phyloP scores from a whole-genome alignment of 2,113 vertebrate species.

The Sphaerodactylus townsendi region DNA sequence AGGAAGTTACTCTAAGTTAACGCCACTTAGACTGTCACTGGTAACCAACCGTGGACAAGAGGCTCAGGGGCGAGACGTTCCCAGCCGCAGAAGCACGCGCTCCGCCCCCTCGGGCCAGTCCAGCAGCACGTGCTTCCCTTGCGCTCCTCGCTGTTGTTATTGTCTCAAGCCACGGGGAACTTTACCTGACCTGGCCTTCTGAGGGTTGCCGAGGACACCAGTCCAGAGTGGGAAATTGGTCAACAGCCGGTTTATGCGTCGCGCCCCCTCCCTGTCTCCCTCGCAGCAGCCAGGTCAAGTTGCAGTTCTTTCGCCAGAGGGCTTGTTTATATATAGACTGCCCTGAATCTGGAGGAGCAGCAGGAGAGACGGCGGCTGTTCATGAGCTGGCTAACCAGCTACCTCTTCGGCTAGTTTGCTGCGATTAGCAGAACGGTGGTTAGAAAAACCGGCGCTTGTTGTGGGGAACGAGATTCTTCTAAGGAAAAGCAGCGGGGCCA shows the following conservation, averaged over 20 bases:
- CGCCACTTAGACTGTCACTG: no score
- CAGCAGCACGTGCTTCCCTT: not conserved
- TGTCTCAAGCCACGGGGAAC: not conserved
- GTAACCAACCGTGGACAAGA: not conserved
- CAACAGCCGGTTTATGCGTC: not conserved
- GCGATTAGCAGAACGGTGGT: accelerated
- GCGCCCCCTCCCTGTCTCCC: not conserved
- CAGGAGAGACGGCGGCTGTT: not conserved
- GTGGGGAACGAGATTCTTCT: accelerated
- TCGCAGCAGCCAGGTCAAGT: not conserved
- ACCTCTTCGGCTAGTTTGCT: not conserved
- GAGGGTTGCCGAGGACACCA: not conserved
- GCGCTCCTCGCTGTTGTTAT: not conserved
- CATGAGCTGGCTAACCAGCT: not conserved
- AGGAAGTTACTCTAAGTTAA: no score
- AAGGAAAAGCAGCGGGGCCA: not conserved
- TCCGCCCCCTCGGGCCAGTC: not conserved
- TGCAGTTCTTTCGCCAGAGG: not conserved
- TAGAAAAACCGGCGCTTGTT: not conserved
- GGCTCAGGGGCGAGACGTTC: accelerated
- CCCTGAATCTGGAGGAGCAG: no score
- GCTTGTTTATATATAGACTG: not conserved
- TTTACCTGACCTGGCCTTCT: not conserved
- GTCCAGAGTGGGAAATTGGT: not conserved
- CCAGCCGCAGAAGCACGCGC: not conserved